Percentiles rank a stretch among this genome's conserved stretches.
Conservation (phyloP, 2,888 invertebrate species). For the Listrodromus nycthemerus region DNA sequence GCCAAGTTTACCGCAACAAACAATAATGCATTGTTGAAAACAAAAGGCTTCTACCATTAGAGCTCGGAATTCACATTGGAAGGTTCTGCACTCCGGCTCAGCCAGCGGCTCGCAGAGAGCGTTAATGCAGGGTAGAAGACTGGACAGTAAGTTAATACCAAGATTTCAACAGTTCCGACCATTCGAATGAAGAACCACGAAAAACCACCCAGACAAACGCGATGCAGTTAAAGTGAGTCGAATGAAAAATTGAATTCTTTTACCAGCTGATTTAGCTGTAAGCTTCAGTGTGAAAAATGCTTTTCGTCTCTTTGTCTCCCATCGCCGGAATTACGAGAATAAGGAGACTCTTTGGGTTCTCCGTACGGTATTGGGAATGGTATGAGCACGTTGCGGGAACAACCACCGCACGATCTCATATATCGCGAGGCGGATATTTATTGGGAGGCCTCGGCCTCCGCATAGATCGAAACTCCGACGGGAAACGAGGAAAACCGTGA, state of each 20-base stretch:
- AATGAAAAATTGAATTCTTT: not conserved
- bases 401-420: slow-evolving; percentile 7
- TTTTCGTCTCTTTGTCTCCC: not conserved
- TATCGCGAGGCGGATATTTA: slow-evolving; percentile 24
- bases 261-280: slow-evolving; percentile 10
- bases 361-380: not conserved
- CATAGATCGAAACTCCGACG: slow-evolving; percentile 4
- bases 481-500: slow-evolving; percentile 5
- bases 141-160: not conserved
- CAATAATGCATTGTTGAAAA: slow-evolving; percentile 1
- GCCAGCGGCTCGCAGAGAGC: not conserved
- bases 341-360: not conserved
- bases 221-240: not conserved
- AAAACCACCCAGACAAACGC: not conserved
- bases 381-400: not conserved
- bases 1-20: not conserved
- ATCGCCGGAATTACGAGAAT: not conserved
- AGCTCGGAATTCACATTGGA: too few species aligned
- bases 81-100: not conserved
- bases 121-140: not conserved
- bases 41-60: not conserved
- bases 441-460: slow-evolving; percentile 8
- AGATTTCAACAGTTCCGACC: not conserved
- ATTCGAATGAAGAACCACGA: not conserved
- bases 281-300: not conserved